Percentiles rank a stretch among this genome's conserved stretches.
Evolutionary conservation across 2,113 vertebrate species (phyloP).

Genomic region (Ifrita kowaldi): DNA sequence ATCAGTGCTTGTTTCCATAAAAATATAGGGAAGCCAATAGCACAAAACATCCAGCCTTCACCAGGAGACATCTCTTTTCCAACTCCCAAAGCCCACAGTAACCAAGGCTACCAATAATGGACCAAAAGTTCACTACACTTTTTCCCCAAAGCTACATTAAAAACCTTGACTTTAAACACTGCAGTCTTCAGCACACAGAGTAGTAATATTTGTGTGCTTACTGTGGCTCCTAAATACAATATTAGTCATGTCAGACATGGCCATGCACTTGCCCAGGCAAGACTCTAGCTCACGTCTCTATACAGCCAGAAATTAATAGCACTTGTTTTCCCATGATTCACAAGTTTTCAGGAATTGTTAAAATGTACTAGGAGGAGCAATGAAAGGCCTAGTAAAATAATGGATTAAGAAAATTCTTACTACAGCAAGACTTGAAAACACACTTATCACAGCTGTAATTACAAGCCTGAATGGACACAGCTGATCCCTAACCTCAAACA

Average conservation of each 20-base stretch:
- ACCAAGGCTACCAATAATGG: background rate
- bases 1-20: background rate
- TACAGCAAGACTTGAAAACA: background rate
- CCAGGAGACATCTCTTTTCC: no score
- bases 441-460: slow-evolving; percentile 45
- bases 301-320: background rate
- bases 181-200: background rate
- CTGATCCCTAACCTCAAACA: slow-evolving; percentile 14
- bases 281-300: background rate
- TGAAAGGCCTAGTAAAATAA: background rate
- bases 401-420: slow-evolving; percentile 30
- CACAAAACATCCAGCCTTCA: background rate
- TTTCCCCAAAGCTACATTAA: no score
- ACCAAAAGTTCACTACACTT: background rate
- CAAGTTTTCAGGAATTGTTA: background rate
- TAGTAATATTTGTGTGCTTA: background rate
- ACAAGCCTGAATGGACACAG: slow-evolving; percentile 14
- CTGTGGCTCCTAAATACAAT: background rate
- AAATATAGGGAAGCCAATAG: background rate
- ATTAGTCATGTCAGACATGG: background rate
- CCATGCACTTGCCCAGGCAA: background rate
- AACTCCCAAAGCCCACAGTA: background rate
- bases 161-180: background rate
- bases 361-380: background rate
- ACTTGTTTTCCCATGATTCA: slow-evolving; percentile 17